These are phyloP conservation scores for Hormaphis cornu DNA, from an alignment of 1,140 invertebrate genomes.

Conservation along the genomic window DNA sequence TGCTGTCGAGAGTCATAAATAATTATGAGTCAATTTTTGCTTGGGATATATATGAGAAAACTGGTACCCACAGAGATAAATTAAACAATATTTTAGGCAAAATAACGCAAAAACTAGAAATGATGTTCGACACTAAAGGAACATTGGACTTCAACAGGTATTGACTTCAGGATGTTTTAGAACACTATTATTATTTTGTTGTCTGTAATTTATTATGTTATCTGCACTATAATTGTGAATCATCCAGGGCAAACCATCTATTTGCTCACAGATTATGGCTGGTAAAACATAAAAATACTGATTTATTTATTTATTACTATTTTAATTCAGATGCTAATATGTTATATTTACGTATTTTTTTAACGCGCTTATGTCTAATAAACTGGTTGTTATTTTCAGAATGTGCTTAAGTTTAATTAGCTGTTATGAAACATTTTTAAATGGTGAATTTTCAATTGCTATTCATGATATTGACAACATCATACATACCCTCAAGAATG, in stretches of 20 bases:
- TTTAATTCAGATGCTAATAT: too few relatives aligned
- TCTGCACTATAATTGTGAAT: too few relatives aligned
- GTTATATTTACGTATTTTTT: not conserved
- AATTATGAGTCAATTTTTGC: slow-evolving; percentile 1
- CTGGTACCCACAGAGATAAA: not conserved
- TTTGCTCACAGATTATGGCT: too few relatives aligned
- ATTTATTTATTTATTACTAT: too few relatives aligned
- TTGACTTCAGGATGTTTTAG: too few relatives aligned
- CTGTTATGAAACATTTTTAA: slow-evolving; percentile 5
- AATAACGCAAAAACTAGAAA: not conserved
- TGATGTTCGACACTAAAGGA: not conserved
- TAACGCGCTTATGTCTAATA: not conserved
- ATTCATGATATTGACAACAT: not conserved
- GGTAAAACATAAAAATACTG: too few relatives aligned
- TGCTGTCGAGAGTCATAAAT: not conserved
- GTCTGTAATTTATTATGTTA: too few relatives aligned
- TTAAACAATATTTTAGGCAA: not conserved
- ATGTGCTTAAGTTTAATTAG: not conserved
- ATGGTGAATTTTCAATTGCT: not conserved
- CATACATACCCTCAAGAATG: not conserved
- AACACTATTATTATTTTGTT: too few relatives aligned
- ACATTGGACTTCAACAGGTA: not conserved
- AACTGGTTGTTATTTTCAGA: not conserved
- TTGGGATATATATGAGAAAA: slow-evolving; percentile 1
- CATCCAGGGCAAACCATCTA: too few relatives aligned